Base-by-base conservation (phyloP, 2,797 vertebrate species). In the Argyrosomus regius region DNA sequence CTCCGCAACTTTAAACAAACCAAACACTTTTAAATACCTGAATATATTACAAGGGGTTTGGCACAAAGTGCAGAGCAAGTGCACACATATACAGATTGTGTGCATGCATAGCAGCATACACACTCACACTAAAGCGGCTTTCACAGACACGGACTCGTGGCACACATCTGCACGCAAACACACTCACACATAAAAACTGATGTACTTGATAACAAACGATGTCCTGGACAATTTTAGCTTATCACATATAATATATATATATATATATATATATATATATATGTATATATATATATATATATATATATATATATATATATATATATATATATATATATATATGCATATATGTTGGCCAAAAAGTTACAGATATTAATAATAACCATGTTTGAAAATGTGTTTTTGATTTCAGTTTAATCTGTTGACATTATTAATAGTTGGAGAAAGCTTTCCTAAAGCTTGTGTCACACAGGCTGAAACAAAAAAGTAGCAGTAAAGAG, bases 1-100 rank as follows among this genome's bases (percentile, higher is more conserved):
- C 87, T 88, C 88, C 86, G 88, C 91, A 95, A 95, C 95, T 96
- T 95, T 91, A 87, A 96, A 95, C 93, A 95, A 96, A 96, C 92
- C 84, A 93, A 96, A 93, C 90, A 92, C 88, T 94, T 94, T 95
- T 93, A 94, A 94, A 95, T 93, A 90, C 91, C 89, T 91, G 93
- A 94, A 95, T 95, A 93, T 85, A 94, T 95, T 94, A 94, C 82
- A 87, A 72, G 77, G 79, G 88, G 75, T 83, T 88, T 90, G 84
- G 83, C 76, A 79, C 83, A 78, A 87, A 85, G 87, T 89, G 86
- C 83, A 86, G 53, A 72, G 60, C 75, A 64, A 81, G 72, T 60
- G 72, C 54, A 78, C 49, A 60, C 70, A 84, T 43, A 78, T 50
- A 52, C n/a, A 83, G 53, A 50, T 64, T 85, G 35, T 62, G 26